These are phyloP conservation scores for Chroicocephalus ridibundus DNA, from an alignment of 2,113 vertebrate genomes.

Conservation along the genomic window DNA sequence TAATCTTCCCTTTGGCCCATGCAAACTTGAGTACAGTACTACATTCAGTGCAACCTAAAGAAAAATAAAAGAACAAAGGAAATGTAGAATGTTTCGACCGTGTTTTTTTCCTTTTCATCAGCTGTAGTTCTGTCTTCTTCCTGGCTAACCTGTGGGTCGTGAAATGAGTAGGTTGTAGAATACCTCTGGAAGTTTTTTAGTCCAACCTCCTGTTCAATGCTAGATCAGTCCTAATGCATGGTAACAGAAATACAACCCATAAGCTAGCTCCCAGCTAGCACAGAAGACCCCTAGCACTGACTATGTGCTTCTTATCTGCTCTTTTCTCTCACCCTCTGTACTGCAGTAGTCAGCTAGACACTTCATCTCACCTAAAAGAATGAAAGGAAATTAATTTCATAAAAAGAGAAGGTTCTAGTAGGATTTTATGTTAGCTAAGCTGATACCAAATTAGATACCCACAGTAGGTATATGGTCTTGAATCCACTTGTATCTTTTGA, in stretches of 20 bases:
- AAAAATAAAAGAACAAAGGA: not conserved
- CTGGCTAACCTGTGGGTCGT: not conserved
- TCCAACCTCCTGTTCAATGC: not conserved
- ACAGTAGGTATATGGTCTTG: not conserved
- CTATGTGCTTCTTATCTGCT: not conserved
- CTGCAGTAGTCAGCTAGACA: not conserved
- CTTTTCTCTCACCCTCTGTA: not conserved
- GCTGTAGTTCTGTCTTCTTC: not conserved
- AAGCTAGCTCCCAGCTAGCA: not conserved
- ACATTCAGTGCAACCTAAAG: not conserved
- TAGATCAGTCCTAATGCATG: not conserved
- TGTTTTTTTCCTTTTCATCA: not conserved
- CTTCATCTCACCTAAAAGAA: not conserved
- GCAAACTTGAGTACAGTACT: not conserved
- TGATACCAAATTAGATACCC: not conserved
- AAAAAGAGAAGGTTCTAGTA: not conserved
- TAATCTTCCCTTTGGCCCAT: not conserved
- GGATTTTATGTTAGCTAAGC: not conserved
- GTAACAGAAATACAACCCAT: not conserved
- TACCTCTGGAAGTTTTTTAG: not conserved
- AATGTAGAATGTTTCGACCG: not conserved
- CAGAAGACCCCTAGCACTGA: not conserved
- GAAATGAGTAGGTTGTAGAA: not conserved
- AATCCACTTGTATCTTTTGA: not conserved
- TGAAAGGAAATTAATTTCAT: not conserved